phyloP scores from a whole-genome alignment of 2,888 invertebrate genomes.

The Temnothorax unifasciatus region DNA sequence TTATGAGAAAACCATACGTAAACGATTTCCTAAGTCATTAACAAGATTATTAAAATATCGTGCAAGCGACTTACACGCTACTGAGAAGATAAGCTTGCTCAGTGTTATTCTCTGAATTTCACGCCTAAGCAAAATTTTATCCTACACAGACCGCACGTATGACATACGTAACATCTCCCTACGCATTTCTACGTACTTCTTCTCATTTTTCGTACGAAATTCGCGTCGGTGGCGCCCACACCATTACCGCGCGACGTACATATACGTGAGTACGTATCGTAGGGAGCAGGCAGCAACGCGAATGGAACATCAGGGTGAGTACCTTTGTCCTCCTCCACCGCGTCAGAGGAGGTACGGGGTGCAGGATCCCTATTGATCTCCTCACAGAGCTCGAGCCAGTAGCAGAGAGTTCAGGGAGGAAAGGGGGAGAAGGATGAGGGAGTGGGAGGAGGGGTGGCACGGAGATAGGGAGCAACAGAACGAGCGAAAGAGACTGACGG shows the following conservation, averaged over 20 bases:
- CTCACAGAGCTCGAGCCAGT: constrained; percentile 76
- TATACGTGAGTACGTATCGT: constrained; percentile 41
- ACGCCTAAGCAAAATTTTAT: constrained; percentile 28
- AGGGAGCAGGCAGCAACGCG: constrained; percentile 68
- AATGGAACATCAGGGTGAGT: constrained; percentile 77
- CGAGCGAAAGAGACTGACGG: constrained; percentile 58
- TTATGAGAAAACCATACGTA: not conserved
- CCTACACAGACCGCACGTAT: not conserved
- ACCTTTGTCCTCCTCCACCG: constrained; percentile 77
- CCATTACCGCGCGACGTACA: not conserved
- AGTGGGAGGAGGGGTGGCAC: constrained; percentile 29
- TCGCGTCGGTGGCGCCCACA: constrained; percentile 56
- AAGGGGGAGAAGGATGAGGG: constrained; percentile 38
- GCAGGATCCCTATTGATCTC: constrained; percentile 82
- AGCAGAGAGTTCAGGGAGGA: constrained; percentile 69
- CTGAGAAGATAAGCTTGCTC: not conserved
- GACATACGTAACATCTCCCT: constrained; percentile 13
- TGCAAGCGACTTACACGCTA: not conserved
- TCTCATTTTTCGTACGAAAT: constrained; percentile 59
- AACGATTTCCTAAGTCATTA: not conserved
- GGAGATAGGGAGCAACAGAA: constrained; percentile 53
- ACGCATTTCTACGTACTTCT: constrained; percentile 31
- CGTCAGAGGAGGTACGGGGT: constrained; percentile 74
- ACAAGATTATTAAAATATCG: not conserved
- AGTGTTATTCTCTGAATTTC: constrained; percentile 1